A percentile compares a stretch with the other conserved stretches of the same genome.
Evolutionary conservation across 2,113 vertebrate species (phyloP).

Genomic region (Noctilio leporinus): DNA sequence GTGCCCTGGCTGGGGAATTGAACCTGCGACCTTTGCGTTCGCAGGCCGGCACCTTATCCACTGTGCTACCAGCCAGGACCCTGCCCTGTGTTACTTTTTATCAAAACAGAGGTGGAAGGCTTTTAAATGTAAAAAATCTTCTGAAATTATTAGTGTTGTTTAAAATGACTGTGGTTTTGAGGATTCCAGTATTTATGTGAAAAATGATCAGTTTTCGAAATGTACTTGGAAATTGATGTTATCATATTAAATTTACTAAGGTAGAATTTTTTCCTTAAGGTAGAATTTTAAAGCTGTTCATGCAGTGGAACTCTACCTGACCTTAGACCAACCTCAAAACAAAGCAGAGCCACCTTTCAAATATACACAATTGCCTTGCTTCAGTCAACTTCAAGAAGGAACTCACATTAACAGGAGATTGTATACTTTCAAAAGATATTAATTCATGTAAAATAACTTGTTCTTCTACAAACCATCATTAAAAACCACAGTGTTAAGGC

Average conservation of each 20-base stretch:
- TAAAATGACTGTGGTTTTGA: constrained; percentile 45
- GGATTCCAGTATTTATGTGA: constrained; percentile 56
- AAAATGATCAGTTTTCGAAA: constrained; percentile 29
- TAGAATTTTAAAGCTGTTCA: constrained; percentile 55
- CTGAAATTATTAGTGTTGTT: constrained; percentile 42
- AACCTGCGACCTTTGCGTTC: too few species aligned
- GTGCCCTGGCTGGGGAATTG: too few species aligned
- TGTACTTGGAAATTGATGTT: background rate
- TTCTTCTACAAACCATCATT: constrained; percentile 66
- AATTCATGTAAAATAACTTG: constrained; percentile 56
- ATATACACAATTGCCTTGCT: background rate
- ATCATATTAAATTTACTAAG: constrained; percentile 43
- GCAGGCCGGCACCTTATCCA: too few species aligned
- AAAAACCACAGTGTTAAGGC: constrained; percentile 41
- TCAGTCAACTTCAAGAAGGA: constrained; percentile 21
- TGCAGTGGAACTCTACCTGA: constrained; percentile 49
- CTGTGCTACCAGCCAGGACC: too few species aligned
- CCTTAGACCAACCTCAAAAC: constrained; percentile 75
- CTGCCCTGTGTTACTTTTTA: constrained; percentile 39
- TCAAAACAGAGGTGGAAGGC: constrained; percentile 40
- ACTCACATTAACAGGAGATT: constrained; percentile 39
- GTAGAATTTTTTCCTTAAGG: constrained; percentile 43
- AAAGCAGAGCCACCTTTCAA: constrained; percentile 57
- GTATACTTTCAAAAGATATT: constrained; percentile 59
- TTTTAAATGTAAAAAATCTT: constrained; percentile 53